These are phyloP conservation scores for Agrochola litura DNA, from an alignment of 2,888 invertebrate genomes.

Conservation along the genomic window DNA sequence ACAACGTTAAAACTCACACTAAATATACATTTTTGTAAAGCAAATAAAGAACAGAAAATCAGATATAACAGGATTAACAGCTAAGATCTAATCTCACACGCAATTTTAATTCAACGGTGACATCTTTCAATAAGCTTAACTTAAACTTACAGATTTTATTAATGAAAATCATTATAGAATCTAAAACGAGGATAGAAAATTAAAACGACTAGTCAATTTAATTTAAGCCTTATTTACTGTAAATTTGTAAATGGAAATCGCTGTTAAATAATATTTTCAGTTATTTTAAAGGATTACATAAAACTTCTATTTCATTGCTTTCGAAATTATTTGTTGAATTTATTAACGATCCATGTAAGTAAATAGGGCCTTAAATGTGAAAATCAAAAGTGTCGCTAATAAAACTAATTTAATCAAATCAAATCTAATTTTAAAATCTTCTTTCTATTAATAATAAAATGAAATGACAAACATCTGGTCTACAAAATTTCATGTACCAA, in stretches of 20 bases:
- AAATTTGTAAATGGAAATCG: constrained; percentile 2
- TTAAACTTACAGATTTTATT: constrained; percentile 19
- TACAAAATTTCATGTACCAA: constrained; percentile 65
- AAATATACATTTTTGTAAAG: background rate
- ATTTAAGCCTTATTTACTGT: constrained; percentile 29
- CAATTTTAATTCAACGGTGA: background rate
- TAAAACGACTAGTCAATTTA: background rate
- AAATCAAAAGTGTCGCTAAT: background rate
- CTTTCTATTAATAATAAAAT: constrained; percentile 63
- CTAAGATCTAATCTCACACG: background rate
- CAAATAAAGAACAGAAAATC: constrained; percentile 3
- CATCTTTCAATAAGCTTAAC: constrained; percentile 1
- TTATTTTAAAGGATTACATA: constrained; percentile 19
- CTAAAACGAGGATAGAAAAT: background rate
- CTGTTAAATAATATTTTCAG: constrained; percentile 6
- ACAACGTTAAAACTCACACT: background rate
- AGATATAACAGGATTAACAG: background rate
- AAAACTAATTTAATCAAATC: constrained; percentile 28
- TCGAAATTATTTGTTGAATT: constrained; percentile 4
- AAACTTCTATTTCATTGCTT: constrained; percentile 12
- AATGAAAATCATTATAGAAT: background rate
- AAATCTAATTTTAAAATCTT: constrained; percentile 47
- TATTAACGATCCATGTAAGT: background rate
- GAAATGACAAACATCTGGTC: constrained; percentile 64
- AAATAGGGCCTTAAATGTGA: background rate